Evolutionary conservation across 2,888 invertebrate species (phyloP).

Genomic region (Polydrusus tereticollis): DNA sequence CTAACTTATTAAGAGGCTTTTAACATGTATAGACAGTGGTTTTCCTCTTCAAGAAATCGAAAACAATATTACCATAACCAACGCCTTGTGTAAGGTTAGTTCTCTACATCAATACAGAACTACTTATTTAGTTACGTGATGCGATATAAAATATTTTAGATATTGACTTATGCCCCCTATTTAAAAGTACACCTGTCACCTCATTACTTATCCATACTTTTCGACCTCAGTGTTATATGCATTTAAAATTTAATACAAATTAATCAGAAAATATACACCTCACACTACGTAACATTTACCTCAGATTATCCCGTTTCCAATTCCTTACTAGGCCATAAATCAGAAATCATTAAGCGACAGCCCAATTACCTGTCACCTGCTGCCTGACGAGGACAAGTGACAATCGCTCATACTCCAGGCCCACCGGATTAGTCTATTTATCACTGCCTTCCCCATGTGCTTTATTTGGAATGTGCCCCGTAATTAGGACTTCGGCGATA

Average conservation of each 20-base stretch:
- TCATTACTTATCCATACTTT: too few species aligned
- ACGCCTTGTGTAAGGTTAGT: too few species aligned
- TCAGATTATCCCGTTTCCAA: background rate
- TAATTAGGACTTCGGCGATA: conserved; percentile 8
- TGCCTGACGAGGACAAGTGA: conserved; percentile 20
- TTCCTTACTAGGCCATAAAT: conserved; percentile 54
- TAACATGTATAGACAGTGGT: too few species aligned
- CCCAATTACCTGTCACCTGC: conserved; percentile 59
- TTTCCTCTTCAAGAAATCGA: too few species aligned
- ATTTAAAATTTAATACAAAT: background rate
- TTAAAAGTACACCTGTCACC: too few species aligned
- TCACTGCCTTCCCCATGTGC: conserved; percentile 41
- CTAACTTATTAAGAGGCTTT: too few species aligned
- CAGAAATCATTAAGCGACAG: conserved; percentile 62
- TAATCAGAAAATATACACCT: background rate
- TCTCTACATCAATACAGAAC: too few species aligned
- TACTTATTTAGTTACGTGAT: too few species aligned
- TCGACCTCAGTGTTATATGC: too few species aligned
- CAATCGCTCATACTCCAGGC: conserved; percentile 42
- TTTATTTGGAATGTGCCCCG: background rate
- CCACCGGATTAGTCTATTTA: conserved; percentile 55
- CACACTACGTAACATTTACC: background rate
- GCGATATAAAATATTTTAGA: too few species aligned
- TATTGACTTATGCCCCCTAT: too few species aligned
- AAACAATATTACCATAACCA: too few species aligned